Evolutionary conservation across 2,113 vertebrate genomes (phyloP).

Genomic region (Apodemus sylvaticus): DNA sequence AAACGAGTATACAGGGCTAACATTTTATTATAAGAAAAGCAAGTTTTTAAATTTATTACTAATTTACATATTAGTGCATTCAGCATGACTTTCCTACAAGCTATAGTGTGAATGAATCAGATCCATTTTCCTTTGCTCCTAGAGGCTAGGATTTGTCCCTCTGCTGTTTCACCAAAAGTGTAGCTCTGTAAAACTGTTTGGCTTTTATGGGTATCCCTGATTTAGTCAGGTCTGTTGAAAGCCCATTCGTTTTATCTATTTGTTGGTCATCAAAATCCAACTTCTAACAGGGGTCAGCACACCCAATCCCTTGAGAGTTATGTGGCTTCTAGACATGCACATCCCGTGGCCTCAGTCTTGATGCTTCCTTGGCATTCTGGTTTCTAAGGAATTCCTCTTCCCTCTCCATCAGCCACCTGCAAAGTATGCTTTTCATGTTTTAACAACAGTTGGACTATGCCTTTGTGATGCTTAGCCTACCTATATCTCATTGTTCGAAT

Average conservation of each 20-base stretch:
- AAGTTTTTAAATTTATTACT: background rate
- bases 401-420: background rate
- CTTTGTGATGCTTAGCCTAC: background rate
- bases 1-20: background rate
- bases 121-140: background rate
- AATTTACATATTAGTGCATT: background rate
- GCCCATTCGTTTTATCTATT: background rate
- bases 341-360: background rate
- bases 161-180: background rate
- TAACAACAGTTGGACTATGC: background rate
- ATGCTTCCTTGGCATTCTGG: background rate
- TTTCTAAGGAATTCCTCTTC: background rate
- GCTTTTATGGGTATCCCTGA: background rate
- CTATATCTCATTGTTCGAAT: background rate
- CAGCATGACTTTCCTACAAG: background rate
- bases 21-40: background rate
- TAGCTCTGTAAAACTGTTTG: background rate
- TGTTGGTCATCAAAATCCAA: background rate
- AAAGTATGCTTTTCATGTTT: constrained; percentile 6
- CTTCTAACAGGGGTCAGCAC: background rate
- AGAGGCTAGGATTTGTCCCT: background rate
- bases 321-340: background rate
- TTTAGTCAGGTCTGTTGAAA: background rate
- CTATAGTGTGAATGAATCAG: background rate
- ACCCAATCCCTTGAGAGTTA: too few species aligned